These are phyloP conservation scores for Hippocampus kuda DNA, from an alignment of 2,797 vertebrate genomes.

Conservation along the genomic window DNA sequence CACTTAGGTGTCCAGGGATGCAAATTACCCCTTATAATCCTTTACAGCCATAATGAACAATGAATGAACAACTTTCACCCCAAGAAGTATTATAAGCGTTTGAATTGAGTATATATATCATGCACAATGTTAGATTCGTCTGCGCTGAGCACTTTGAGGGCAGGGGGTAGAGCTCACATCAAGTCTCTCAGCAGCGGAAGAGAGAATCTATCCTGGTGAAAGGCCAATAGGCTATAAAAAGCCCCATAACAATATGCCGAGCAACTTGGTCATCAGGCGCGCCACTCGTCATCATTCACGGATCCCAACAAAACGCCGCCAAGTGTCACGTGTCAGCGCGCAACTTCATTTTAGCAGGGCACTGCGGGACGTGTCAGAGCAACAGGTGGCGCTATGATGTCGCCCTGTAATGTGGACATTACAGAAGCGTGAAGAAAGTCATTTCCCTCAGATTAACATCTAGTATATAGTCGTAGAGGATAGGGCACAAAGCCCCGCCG, in stretches of 20 bases:
- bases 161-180: slow-evolving; percentile 10
- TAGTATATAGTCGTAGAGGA: not conserved
- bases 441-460: not conserved
- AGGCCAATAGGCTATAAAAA: slow-evolving; percentile 53
- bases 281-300: slow-evolving; percentile 30
- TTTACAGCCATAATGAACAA: not conserved
- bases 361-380: not conserved
- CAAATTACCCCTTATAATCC: not conserved
- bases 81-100: not conserved
- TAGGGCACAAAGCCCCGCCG: no score
- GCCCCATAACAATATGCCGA: slow-evolving; percentile 38
- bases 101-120: not conserved
- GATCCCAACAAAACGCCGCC: slow-evolving; percentile 26
- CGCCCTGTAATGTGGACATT: no score
- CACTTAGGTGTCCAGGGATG: not conserved
- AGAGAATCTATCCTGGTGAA: slow-evolving; percentile 52
- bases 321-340: not conserved
- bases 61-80: not conserved
- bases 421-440: not conserved
- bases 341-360: slow-evolving; percentile 8
- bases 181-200: slow-evolving; percentile 30
- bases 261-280: slow-evolving; percentile 44
- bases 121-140: slow-evolving; percentile 8
- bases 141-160: not conserved
- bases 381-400: not conserved